Percentiles rank a stretch among this genome's conserved stretches.
Conservation (phyloP, 2,797 vertebrate species). For the Manis javanica region DNA sequence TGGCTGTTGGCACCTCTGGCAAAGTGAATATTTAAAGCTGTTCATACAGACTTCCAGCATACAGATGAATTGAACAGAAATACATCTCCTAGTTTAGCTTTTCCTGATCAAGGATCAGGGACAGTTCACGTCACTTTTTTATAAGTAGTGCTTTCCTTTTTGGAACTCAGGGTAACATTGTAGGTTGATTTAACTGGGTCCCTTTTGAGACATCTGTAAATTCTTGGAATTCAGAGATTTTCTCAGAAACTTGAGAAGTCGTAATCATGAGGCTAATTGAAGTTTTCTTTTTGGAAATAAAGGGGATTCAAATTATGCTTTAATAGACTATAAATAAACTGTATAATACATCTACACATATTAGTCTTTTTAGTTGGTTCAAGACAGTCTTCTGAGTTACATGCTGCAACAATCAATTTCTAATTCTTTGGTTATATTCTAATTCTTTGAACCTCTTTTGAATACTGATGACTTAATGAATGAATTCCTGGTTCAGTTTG, state of each 20-base stretch:
- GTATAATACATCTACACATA: background rate
- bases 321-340: conserved; percentile 26
- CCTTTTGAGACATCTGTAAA: background rate
- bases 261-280: conserved; percentile 19
- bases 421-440: background rate
- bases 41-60: background rate
- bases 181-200: background rate
- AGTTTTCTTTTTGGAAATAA: conserved; percentile 17
- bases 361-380: background rate
- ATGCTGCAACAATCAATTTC: background rate
- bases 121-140: background rate
- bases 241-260: conserved; percentile 16
- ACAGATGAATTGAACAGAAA: background rate
- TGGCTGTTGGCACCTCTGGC: background rate
- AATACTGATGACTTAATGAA: background rate
- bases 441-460: background rate
- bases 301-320: background rate
- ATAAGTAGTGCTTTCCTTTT: conserved; percentile 10
- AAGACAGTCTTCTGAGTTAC: background rate
- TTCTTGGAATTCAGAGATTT: conserved; percentile 6
- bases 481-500: background rate
- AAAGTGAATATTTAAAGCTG: background rate
- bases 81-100: background rate
- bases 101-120: background rate
- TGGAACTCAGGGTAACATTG: background rate